Base-by-base conservation (phyloP, 30 jellyfish, hydroid and myxozoan species). In the Hydra vulgaris region DNA sequence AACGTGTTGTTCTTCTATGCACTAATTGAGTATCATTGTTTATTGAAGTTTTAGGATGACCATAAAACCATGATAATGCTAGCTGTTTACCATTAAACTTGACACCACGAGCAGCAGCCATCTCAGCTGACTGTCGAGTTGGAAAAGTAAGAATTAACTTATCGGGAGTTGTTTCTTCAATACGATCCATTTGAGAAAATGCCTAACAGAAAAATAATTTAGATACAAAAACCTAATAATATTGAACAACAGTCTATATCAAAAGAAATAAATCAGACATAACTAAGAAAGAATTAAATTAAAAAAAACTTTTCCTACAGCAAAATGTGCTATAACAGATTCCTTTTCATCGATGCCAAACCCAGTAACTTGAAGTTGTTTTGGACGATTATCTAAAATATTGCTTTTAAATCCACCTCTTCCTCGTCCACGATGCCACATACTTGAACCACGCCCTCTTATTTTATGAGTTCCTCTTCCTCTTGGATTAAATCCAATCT, bases 61-160 rank as follows among this genome's bases (percentile, higher is more conserved):
- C 94, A 70, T 25, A 77, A 76, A 88, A 92, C 98, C 98, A 92
- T n/a, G 96, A 95, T n/a, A 92, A 84, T 17, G 75, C 84, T 70
- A 92, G 86, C 18, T 80, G 88, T 74, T 87, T 92, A 12, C 98
- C 98, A 23, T 84, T 73, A 78, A 86, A 92, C 0, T 70, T 76
- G 12, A 88, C 89, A 40, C 95, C 95, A 22, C 82, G 84, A 52
- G 88, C 68, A 26, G 96, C 96, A 69, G 98, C 98, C 24, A 86
- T 78, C 80, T 92, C 98, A 18, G 98, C 98, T 54, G 88, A 89
- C 71, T 92, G 85, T 23, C 98, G 87, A 17, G 96, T 87, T 12
- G 95, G 95, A 82, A 92, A 92, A 27, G 96, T 83, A n/a, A 92
- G 88, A 22, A 92, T 80, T 87, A 92, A 66, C 77, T 92, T 92